Base-by-base conservation (phyloP, 1,140 invertebrate genomes). In the Parapsyche elsis region DNA sequence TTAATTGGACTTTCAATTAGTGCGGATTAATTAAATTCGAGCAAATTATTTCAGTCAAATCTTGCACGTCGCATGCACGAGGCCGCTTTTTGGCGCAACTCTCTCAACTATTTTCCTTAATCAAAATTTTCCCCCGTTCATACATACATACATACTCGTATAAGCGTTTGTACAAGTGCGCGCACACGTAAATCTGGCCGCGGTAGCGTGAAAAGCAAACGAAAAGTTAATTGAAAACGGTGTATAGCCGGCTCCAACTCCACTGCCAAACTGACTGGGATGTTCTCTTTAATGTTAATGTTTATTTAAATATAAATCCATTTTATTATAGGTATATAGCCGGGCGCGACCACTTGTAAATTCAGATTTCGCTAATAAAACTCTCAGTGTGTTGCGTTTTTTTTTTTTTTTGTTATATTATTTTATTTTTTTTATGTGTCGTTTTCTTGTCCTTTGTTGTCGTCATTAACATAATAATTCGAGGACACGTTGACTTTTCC, bases 201-300 rank as follows among this genome's bases (percentile, higher is more conserved):
- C 16, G 21, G 7, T 19, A 61, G 67, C 44, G 61, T 59, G n/a
- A 38, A 78, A 78, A 67, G 76, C 61, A 70, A 78, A 78, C 76
- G 23, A 49, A 78, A 78, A 78, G 76, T 78, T 78, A 78, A 78
- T 78, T 67, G 57, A 78, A 78, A 78, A 44, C 76, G 14, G 76
- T 45, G 61, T n/a, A 61, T 53, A 16, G 16, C 49, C 49, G 2
- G 10, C 49, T 53, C 49, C 4, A 12, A 53, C 49, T 38, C 49
- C 49, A 5, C 44, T 21, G 21, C 16, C 2, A 67, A 67, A 4
- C 9, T 16, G 19, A 67, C 24, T n/a, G 14, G 26, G 14, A 71
- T 71, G 24, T 71, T 71, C 38, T 71, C 67, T 45, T 71, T 71
- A 71, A 71, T n/a, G 24, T 30, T 45, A 38, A 71, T 71, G 67